Conservation (phyloP, 2,888 invertebrate genomes). For the Acronicta alni region DNA sequence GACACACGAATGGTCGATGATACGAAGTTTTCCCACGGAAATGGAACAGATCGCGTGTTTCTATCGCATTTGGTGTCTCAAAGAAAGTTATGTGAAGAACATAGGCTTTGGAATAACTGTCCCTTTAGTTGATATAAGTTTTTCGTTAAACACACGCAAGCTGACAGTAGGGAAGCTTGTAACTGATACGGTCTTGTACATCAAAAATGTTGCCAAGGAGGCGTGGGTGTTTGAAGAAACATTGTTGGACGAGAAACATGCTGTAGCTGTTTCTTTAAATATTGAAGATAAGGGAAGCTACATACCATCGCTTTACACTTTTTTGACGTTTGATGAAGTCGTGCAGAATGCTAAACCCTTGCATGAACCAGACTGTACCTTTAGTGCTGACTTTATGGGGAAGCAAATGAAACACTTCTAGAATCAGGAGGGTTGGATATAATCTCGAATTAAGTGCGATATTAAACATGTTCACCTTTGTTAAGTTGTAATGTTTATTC, state of each 20-base stretch:
- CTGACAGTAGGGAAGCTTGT: conserved; percentile 81
- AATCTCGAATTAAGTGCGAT: conserved; percentile 34
- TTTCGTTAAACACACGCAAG: conserved; percentile 90
- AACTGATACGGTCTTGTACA: conserved; percentile 91
- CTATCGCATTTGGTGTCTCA: conserved; percentile 97
- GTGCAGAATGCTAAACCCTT: conserved; percentile 85
- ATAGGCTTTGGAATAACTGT: conserved; percentile 95
- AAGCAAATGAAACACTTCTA: conserved; percentile 71
- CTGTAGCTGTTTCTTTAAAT: conserved; percentile 92
- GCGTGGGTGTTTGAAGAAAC: conserved; percentile 96
- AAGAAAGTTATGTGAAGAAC: conserved; percentile 98
- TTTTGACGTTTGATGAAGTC: conserved; percentile 90
- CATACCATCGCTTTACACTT: conserved; percentile 79
- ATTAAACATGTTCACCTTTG: conserved; percentile 28
- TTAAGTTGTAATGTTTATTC: conserved; percentile 28
- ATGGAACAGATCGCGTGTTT: conserved; percentile 93
- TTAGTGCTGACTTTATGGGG: conserved; percentile 90
- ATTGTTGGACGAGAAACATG: conserved; percentile 92
- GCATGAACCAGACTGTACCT: conserved; percentile 85
- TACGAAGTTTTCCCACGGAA: conserved; percentile 89
- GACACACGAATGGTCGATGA: conserved; percentile 93
- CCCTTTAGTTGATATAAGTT: conserved; percentile 93
- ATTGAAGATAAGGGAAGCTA: conserved; percentile 62
- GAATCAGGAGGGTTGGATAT: conserved; percentile 12
- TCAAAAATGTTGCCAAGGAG: conserved; percentile 87